These are phyloP conservation scores for Mythimna ferrago DNA, from an alignment of 2,888 invertebrate genomes.

Conservation along the genomic window DNA sequence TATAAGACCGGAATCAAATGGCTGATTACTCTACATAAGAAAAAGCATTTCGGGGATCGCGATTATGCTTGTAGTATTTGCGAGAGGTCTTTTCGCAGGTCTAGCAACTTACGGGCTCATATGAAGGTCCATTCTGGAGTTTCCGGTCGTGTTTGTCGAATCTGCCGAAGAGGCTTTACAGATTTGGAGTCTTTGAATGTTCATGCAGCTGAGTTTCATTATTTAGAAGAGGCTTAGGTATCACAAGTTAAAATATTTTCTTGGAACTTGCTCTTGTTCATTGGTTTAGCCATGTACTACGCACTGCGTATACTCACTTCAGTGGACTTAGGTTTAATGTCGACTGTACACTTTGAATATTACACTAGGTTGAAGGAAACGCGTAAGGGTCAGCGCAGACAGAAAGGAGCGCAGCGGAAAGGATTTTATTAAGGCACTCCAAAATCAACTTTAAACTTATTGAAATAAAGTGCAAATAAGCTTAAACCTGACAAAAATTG, in stretches of 20 bases:
- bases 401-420: no score
- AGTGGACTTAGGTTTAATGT: no score
- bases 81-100: slow-evolving; percentile 87
- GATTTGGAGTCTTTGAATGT: slow-evolving; percentile 71
- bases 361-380: no score
- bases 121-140: slow-evolving; percentile 83
- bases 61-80: slow-evolving; percentile 90
- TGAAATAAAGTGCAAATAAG: no score
- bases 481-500: no score
- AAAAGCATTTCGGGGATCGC: slow-evolving; percentile 87
- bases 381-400: no score
- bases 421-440: no score
- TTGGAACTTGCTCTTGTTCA: not conserved
- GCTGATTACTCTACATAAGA: slow-evolving; percentile 83
- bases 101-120: slow-evolving; percentile 85
- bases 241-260: not conserved
- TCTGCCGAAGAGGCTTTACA: slow-evolving; percentile 76
- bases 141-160: slow-evolving; percentile 78
- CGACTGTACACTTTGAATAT: no score
- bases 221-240: slow-evolving; percentile 65
- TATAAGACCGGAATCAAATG: slow-evolving; percentile 80
- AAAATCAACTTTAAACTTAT: no score
- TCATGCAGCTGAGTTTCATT: slow-evolving; percentile 76
- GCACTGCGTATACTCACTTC: no score
- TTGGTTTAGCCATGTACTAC: no score